phyloP scores from a whole-genome alignment of 1,140 invertebrate species.

The Zaprionus capensis region DNA sequence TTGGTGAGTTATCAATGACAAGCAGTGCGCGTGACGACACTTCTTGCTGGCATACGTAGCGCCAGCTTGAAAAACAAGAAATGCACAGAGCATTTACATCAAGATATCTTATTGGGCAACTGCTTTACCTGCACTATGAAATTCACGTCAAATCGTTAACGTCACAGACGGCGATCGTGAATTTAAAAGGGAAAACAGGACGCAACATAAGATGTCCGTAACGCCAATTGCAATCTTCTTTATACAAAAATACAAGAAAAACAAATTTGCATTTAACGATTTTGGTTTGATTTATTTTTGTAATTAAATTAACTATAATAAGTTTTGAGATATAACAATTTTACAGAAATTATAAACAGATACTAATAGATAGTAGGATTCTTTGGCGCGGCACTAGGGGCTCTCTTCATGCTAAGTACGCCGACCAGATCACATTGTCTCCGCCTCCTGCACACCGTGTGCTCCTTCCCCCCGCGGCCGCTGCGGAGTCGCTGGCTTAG shows the following conservation, averaged over 20 bases:
- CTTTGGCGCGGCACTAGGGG: not conserved
- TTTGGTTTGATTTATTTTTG: slow-evolving; percentile 34
- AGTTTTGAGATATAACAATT: slow-evolving; percentile 69
- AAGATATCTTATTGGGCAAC: no score
- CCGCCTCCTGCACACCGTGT: not conserved
- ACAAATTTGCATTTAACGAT: slow-evolving; percentile 18
- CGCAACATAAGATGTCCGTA: no score
- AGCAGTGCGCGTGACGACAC: not conserved
- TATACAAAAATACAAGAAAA: not conserved
- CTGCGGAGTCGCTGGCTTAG: slow-evolving; percentile 27
- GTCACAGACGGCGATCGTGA: no score
- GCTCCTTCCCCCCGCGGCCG: not conserved
- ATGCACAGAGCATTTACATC: no score
- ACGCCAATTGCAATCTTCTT: no score
- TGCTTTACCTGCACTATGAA: no score
- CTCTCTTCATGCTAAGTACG: not conserved
- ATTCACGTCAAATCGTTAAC: no score
- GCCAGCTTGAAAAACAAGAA: no score
- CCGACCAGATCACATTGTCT: not conserved
- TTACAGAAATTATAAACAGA: slow-evolving; percentile 29
- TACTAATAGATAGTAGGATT: slow-evolving; percentile 2
- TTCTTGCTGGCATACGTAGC: not conserved
- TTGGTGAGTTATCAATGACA: not conserved
- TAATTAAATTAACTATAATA: slow-evolving; percentile 76
- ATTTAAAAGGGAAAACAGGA: no score